Evolutionary conservation across 2,113 vertebrate genomes (phyloP).

Genomic region (Neotoma lepida): DNA sequence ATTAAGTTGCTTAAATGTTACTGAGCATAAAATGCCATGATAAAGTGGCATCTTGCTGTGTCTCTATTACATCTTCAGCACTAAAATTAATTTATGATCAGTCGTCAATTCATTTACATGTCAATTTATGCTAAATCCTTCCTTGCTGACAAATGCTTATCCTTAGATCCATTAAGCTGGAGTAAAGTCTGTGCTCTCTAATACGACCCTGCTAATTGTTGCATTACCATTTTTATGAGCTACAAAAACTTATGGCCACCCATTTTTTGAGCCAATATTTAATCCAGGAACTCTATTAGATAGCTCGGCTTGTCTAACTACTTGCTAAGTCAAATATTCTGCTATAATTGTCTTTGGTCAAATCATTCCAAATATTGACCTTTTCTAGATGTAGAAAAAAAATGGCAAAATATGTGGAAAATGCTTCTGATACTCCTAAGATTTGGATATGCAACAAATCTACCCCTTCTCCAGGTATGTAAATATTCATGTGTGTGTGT

Average conservation of each 20-base stretch:
- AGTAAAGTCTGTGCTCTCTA: conserved; percentile 88
- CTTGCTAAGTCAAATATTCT: conserved; percentile 74
- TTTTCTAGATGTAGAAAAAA: conserved; percentile 52
- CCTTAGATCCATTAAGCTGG: conserved; percentile 88
- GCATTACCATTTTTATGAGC: conserved; percentile 92
- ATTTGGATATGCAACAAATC: conserved; percentile 57
- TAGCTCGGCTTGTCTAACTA: conserved; percentile 75
- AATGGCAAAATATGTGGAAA: conserved; percentile 6
- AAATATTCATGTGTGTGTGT: neutral
- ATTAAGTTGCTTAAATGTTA: conserved; percentile 88
- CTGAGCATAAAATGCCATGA: conserved; percentile 88
- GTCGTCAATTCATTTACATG: conserved; percentile 95
- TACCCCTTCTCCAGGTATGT: neutral
- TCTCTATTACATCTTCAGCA: conserved; percentile 89
- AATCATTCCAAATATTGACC: conserved; percentile 81
- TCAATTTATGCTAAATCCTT: conserved; percentile 93
- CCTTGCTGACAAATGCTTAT: conserved; percentile 90
- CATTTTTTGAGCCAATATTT: conserved; percentile 81
- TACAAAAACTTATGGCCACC: conserved; percentile 85
- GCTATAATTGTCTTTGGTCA: conserved; percentile 72
- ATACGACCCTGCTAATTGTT: conserved; percentile 90
- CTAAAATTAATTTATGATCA: conserved; percentile 97
- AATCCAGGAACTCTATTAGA: conserved; percentile 80
- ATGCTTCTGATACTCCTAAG: conserved; percentile 39
- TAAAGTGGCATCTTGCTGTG: conserved; percentile 88